phyloP scores from a whole-genome alignment of 2,888 invertebrate species.

The Salpingus planirostris region DNA sequence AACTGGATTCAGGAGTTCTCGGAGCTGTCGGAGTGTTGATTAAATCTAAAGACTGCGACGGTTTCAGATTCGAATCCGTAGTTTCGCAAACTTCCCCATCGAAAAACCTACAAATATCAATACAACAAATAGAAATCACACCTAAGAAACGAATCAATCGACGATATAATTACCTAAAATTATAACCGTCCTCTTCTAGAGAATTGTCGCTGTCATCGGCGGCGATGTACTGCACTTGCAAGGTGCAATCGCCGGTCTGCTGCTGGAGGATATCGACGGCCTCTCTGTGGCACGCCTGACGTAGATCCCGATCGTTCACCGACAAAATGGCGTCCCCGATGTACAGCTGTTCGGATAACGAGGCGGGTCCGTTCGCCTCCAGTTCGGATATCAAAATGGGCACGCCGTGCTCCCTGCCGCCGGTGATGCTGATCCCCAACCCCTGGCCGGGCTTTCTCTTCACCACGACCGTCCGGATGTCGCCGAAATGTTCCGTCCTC shows the following conservation, averaged over 20 bases:
- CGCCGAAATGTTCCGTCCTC: slow-evolving; percentile 41
- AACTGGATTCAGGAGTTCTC: slow-evolving; percentile 49
- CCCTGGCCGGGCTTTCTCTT: slow-evolving; percentile 68
- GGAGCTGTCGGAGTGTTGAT: slow-evolving; percentile 56
- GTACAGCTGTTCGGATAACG: slow-evolving; percentile 60
- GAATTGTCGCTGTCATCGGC: slow-evolving; percentile 61
- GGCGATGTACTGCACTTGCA: slow-evolving; percentile 70
- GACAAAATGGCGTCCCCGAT: slow-evolving; percentile 79
- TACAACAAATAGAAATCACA: slow-evolving; percentile 5
- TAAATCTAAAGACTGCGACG: slow-evolving; percentile 43
- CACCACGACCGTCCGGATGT: slow-evolving; percentile 56
- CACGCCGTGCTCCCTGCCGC: slow-evolving; percentile 78
- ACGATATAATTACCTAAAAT: slow-evolving; percentile 37
- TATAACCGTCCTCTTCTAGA: slow-evolving; percentile 49
- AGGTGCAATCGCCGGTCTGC: slow-evolving; percentile 65
- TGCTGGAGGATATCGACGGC: slow-evolving; percentile 72
- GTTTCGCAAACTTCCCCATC: slow-evolving; percentile 40
- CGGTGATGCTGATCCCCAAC: slow-evolving; percentile 78
- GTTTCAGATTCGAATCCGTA: slow-evolving; percentile 31
- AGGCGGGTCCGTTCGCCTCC: slow-evolving; percentile 69
- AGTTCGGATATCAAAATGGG: slow-evolving; percentile 79
- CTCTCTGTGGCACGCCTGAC: slow-evolving; percentile 70
- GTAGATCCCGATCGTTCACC: slow-evolving; percentile 70
- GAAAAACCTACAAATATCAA: slow-evolving; percentile 36
- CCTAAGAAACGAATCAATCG: too few relatives aligned